phyloP scores from a whole-genome alignment of 2,888 invertebrate species.

The Tanypteryx hageni region DNA sequence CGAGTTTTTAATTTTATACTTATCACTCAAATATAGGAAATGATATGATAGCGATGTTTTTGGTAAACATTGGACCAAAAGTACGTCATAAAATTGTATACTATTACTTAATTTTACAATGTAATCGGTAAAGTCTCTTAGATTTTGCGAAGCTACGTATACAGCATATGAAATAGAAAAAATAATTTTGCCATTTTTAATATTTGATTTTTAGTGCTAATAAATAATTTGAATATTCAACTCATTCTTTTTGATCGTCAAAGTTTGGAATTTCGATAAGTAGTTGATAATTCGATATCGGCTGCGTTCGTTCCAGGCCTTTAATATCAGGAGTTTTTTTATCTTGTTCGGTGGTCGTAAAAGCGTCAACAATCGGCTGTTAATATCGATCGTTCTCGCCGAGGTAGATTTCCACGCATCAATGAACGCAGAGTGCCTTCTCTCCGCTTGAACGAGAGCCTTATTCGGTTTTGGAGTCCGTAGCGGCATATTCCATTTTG shows the following conservation, averaged over 20 bases:
- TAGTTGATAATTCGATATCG: neutral
- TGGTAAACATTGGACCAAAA: no score
- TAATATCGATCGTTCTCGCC: neutral
- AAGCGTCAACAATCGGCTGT: neutral
- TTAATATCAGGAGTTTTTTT: neutral
- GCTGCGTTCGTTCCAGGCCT: neutral
- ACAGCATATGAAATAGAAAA: no score
- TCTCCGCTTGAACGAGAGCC: neutral
- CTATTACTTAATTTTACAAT: no score
- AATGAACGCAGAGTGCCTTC: constrained; percentile 15
- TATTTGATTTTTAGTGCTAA: no score
- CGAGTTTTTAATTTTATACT: constrained; percentile 20
- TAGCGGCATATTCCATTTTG: neutral
- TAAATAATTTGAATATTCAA: no score
- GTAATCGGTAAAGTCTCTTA: no score
- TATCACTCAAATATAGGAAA: no score
- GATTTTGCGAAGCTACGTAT: no score
- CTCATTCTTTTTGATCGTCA: no score
- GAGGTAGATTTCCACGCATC: neutral
- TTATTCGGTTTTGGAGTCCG: constrained; percentile 2
- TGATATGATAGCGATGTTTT: no score
- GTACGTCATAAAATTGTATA: no score
- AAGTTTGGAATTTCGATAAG: neutral
- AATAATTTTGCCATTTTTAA: no score
- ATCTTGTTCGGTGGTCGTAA: neutral